phyloP scores from a whole-genome alignment of 1,140 invertebrate genomes.

The Drosophila suzukii region DNA sequence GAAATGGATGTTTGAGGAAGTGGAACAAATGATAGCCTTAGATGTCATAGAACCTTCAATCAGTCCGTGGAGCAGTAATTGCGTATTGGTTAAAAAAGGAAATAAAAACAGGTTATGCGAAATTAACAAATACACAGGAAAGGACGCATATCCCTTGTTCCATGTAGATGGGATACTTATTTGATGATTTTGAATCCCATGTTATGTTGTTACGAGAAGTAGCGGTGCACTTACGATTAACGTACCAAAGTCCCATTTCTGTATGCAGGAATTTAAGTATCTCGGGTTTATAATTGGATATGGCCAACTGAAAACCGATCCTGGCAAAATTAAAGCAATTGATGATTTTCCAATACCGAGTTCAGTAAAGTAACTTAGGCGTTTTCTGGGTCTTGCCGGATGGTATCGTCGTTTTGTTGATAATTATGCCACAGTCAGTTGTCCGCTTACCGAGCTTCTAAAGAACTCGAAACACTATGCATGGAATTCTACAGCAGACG shows the following conservation, averaged over 20 bases:
- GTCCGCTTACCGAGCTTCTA: conserved; percentile 24
- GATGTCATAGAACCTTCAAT: too few species aligned
- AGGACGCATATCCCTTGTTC: background rate
- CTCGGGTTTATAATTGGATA: conserved; percentile 40
- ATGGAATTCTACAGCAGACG: background rate
- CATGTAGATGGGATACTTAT: conserved; percentile 1
- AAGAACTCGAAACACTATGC: conserved; percentile 12
- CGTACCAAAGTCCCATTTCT: conserved; percentile 1
- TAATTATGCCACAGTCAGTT: conserved; percentile 17
- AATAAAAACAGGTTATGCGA: background rate
- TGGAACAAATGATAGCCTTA: too few species aligned
- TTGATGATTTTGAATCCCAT: too few species aligned
- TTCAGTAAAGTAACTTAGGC: conserved; percentile 42
- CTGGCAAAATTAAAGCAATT: conserved; percentile 17
- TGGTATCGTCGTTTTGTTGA: too few species aligned
- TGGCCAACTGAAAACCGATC: too few species aligned
- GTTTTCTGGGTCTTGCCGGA: conserved; percentile 84
- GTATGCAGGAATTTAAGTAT: conserved; percentile 51
- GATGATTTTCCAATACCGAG: conserved; percentile 13
- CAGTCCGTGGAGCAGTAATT: too few species aligned
- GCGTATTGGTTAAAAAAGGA: too few species aligned
- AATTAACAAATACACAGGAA: background rate
- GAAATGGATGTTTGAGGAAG: too few species aligned
- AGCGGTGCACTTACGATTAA: background rate
- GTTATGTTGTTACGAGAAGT: too few species aligned